phyloP scores from a whole-genome alignment of 2,888 invertebrate genomes.

The Metalampra italica region DNA sequence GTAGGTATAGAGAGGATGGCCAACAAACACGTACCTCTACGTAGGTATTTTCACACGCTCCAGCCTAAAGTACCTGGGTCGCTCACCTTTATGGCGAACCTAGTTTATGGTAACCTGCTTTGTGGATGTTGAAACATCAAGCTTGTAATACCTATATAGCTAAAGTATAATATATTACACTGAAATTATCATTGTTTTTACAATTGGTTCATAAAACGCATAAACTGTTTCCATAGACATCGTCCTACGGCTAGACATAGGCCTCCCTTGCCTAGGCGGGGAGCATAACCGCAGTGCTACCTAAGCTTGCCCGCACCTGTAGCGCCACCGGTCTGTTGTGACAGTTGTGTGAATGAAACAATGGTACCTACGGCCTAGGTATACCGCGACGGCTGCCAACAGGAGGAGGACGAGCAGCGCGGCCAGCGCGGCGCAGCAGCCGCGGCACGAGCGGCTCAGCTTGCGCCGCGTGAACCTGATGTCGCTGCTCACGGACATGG shows the following conservation, averaged over 20 bases:
- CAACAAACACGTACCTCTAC: no score
- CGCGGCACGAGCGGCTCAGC: conserved; percentile 89
- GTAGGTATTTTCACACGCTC: neutral
- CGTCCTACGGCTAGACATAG: no score
- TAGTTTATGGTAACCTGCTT: neutral
- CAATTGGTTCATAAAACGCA: no score
- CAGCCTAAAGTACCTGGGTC: neutral
- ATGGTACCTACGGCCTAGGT: conserved; percentile 79
- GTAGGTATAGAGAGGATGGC: no score
- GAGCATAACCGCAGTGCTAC: no score
- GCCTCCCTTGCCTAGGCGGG: no score
- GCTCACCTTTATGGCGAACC: conserved; percentile 8
- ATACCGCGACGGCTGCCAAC: conserved; percentile 75
- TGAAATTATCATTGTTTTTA: no score
- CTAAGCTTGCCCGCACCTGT: no score
- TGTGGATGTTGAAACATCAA: neutral
- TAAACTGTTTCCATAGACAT: no score
- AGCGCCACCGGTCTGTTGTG: no score
- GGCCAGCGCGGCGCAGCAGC: conserved; percentile 92
- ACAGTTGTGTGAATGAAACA: neutral
- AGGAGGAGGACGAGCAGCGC: conserved; percentile 89
- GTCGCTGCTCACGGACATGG: conserved; percentile 91
- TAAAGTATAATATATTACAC: neutral
- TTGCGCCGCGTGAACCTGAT: conserved; percentile 92
- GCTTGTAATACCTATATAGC: neutral